Conservation (phyloP, 2,888 invertebrate genomes). For the Tanytarsus gracilentus region DNA sequence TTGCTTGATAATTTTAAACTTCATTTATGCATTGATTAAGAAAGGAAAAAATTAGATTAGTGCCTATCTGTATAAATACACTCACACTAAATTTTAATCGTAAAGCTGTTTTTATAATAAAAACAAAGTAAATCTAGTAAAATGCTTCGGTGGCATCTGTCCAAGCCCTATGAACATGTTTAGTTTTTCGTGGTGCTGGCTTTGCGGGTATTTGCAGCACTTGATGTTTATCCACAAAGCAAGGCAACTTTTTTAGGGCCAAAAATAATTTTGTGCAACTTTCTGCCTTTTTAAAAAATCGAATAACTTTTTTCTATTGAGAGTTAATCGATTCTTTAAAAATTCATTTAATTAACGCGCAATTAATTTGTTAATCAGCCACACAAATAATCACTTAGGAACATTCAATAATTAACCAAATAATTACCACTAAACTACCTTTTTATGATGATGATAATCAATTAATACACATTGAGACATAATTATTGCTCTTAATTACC, state of each 20-base stretch:
- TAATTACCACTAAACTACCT: too few species aligned
- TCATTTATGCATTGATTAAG: background rate
- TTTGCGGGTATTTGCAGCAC: too few species aligned
- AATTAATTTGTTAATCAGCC: too few species aligned
- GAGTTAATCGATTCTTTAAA: too few species aligned
- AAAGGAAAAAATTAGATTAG: constrained; percentile 24
- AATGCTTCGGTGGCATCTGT: constrained; percentile 21
- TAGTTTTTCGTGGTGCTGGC: background rate
- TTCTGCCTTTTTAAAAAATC: too few species aligned
- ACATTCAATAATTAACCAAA: too few species aligned
- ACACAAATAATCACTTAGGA: too few species aligned
- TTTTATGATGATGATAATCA: too few species aligned
- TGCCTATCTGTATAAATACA: constrained; percentile 25
- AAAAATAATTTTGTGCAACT: background rate
- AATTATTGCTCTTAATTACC: too few species aligned
- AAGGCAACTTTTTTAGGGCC: background rate
- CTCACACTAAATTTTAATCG: background rate
- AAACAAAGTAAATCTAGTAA: background rate
- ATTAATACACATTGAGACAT: too few species aligned
- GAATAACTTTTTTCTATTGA: too few species aligned
- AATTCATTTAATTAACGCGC: too few species aligned
- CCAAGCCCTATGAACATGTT: constrained; percentile 22
- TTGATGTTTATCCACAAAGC: background rate
- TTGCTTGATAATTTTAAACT: background rate
- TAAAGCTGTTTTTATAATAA: background rate